A percentile compares a stretch with the other conserved stretches of the same genome.
Evolutionary conservation across 2,888 invertebrate species (phyloP).

Genomic region (Ormyrus thymus): DNA sequence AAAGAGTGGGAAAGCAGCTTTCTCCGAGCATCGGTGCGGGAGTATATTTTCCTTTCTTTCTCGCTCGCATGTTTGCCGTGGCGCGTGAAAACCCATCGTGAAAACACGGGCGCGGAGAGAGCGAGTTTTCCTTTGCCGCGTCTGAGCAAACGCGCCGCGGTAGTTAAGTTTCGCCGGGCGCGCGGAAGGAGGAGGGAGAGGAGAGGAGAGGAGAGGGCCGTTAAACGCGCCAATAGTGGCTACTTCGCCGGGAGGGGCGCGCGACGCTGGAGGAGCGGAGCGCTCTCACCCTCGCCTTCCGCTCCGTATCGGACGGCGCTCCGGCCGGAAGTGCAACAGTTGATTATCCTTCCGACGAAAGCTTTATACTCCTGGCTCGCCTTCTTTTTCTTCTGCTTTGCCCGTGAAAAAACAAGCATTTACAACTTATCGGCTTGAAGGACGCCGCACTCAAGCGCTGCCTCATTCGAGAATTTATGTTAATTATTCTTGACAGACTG

Average conservation of each 20-base stretch:
- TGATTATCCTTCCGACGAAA: slow-evolving; percentile 47
- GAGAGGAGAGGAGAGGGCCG: not conserved
- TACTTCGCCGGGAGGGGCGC: slow-evolving; percentile 18
- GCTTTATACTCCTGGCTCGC: slow-evolving; percentile 23
- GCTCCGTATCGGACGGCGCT: not conserved
- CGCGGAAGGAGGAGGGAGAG: not conserved
- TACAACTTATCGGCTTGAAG: too few relatives aligned
- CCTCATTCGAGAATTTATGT: not conserved
- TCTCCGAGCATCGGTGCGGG: slow-evolving; percentile 59
- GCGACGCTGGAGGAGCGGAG: slow-evolving; percentile 3
- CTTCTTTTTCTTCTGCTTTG: not conserved
- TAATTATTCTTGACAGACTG: not conserved
- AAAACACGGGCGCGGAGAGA: slow-evolving; percentile 3
- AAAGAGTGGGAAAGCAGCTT: slow-evolving; percentile 54
- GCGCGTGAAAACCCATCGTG: slow-evolving; percentile 33
- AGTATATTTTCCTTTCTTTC: slow-evolving; percentile 63
- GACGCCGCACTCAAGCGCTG: too few relatives aligned
- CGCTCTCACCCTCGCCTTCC: not conserved
- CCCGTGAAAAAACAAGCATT: not conserved
- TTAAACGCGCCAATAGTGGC: slow-evolving; percentile 16
- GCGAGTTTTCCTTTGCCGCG: slow-evolving; percentile 18
- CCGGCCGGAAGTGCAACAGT: slow-evolving; percentile 48
- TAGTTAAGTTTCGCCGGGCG: slow-evolving; percentile 39
- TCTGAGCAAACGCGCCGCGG: slow-evolving; percentile 25
- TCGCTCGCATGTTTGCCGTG: slow-evolving; percentile 10